These are phyloP conservation scores for Aselliscus stoliczkanus DNA, from an alignment of 2,797 vertebrate species.

Conservation along the genomic window DNA sequence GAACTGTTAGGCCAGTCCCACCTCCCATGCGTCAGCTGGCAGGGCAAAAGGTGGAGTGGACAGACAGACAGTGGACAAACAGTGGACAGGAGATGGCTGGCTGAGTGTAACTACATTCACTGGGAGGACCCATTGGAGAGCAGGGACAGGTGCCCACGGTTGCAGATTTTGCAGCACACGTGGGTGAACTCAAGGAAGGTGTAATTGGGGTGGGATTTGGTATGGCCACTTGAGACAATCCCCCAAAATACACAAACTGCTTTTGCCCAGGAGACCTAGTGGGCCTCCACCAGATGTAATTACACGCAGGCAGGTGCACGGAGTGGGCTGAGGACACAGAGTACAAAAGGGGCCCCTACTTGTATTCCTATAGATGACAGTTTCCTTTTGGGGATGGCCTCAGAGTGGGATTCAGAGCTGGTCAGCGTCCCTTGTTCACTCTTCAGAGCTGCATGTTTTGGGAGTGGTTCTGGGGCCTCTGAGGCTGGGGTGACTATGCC, in stretches of 20 bases:
- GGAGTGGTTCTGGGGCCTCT: slow-evolving; percentile 84
- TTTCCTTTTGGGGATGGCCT: slow-evolving; percentile 91
- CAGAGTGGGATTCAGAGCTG: slow-evolving; percentile 87
- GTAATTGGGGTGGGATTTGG: slow-evolving; percentile 9
- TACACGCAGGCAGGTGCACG: slow-evolving; percentile 75
- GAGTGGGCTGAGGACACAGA: slow-evolving; percentile 65
- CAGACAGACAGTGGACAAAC: slow-evolving; percentile 72
- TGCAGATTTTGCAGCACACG: background rate
- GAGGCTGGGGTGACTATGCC: slow-evolving; percentile 84
- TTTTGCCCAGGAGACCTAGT: slow-evolving; percentile 43
- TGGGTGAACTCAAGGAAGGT: background rate
- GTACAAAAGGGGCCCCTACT: slow-evolving; percentile 84
- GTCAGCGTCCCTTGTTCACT: slow-evolving; percentile 86
- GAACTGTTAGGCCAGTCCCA: slow-evolving; percentile 67
- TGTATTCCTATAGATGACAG: slow-evolving; percentile 99
- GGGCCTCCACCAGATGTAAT: slow-evolving; percentile 66
- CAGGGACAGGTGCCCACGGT: background rate
- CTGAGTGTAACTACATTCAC: slow-evolving; percentile 77
- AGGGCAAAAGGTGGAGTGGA: slow-evolving; percentile 66
- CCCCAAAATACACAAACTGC: slow-evolving; percentile 23
- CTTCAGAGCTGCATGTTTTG: slow-evolving; percentile 89
- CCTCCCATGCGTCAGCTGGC: slow-evolving; percentile 52
- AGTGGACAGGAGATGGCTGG: slow-evolving; percentile 70
- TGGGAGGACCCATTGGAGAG: slow-evolving; percentile 29
- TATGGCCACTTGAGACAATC: slow-evolving; percentile 14